These are phyloP conservation scores for Ditula angustiorana DNA, from an alignment of 2,888 invertebrate species.

Conservation along the genomic window DNA sequence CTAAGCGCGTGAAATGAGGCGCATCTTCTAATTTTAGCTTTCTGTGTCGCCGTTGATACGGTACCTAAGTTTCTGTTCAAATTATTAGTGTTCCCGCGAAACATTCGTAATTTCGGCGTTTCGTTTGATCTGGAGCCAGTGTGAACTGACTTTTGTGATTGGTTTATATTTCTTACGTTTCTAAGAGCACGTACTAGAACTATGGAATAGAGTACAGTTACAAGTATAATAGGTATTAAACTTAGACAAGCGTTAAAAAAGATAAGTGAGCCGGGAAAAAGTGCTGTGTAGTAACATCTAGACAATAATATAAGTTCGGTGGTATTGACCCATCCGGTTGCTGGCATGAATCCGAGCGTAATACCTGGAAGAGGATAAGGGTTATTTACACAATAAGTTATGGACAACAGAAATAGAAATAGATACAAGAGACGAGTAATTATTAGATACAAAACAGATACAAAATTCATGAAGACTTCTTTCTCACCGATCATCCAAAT, in stretches of 20 bases:
- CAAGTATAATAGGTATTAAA: constrained; percentile 75
- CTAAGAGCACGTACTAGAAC: constrained; percentile 85
- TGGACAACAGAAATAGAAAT: constrained; percentile 27
- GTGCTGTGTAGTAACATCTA: constrained; percentile 84
- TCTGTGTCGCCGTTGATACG: constrained; percentile 49
- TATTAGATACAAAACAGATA: constrained; percentile 43
- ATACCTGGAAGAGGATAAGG: constrained; percentile 71
- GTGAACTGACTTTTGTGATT: constrained; percentile 56
- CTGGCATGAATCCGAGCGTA: constrained; percentile 85
- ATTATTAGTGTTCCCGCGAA: constrained; percentile 58
- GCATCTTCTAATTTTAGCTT: constrained; percentile 60
- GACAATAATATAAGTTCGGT: constrained; percentile 56
- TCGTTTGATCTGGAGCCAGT: constrained; percentile 44
- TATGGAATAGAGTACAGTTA: constrained; percentile 83
- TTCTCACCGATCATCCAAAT: constrained; percentile 85
- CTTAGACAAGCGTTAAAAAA: constrained; percentile 84
- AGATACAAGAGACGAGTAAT: constrained; percentile 31
- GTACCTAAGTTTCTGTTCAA: constrained; percentile 42
- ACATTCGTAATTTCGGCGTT: constrained; percentile 66
- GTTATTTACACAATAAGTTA: constrained; percentile 23
- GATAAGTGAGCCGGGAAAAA: constrained; percentile 84
- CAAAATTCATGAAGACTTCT: not conserved
- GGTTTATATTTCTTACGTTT: constrained; percentile 68
- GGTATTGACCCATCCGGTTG: constrained; percentile 83
- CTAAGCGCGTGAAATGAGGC: constrained; percentile 60